A percentile compares a stretch with the other conserved stretches of the same genome.
phyloP scores from a whole-genome alignment of 2,888 invertebrate genomes.

The Lasioglossum morio region DNA sequence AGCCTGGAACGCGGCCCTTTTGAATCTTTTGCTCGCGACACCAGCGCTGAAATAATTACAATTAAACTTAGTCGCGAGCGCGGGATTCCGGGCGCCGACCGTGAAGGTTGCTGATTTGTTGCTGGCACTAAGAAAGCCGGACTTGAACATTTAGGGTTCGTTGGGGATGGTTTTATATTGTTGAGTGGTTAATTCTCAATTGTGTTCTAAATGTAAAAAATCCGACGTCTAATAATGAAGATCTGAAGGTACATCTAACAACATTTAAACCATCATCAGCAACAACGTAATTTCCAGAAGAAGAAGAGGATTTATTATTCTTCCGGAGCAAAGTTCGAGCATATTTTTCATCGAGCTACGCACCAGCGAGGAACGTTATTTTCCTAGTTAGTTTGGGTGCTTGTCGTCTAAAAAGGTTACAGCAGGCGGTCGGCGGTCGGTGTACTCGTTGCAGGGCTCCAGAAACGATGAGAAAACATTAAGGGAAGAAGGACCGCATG shows the following conservation, averaged over 20 bases:
- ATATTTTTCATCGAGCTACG: background rate
- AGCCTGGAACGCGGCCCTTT: constrained; percentile 21
- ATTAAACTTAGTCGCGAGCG: constrained; percentile 8
- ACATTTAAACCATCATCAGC: background rate
- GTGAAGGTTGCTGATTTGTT: background rate
- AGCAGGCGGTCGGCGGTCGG: background rate
- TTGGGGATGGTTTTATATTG: background rate
- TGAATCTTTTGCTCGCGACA: constrained; percentile 15
- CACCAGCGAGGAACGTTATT: background rate
- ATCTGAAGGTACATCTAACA: background rate
- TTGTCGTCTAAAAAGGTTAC: background rate
- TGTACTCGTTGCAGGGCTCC: background rate
- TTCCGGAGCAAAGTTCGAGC: background rate
- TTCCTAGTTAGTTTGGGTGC: background rate
- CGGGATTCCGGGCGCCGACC: background rate
- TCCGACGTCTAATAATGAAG: too few species aligned
- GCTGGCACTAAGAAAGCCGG: background rate
- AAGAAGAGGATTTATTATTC: background rate
- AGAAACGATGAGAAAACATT: background rate
- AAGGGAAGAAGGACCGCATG: background rate
- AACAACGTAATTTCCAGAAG: background rate
- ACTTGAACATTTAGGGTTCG: background rate
- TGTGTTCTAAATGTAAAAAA: too few species aligned
- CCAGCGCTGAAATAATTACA: constrained; percentile 27
- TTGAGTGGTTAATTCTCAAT: background rate